phyloP scores from a whole-genome alignment of 2,797 vertebrate genomes.

The Cirrhinus mrigala region DNA sequence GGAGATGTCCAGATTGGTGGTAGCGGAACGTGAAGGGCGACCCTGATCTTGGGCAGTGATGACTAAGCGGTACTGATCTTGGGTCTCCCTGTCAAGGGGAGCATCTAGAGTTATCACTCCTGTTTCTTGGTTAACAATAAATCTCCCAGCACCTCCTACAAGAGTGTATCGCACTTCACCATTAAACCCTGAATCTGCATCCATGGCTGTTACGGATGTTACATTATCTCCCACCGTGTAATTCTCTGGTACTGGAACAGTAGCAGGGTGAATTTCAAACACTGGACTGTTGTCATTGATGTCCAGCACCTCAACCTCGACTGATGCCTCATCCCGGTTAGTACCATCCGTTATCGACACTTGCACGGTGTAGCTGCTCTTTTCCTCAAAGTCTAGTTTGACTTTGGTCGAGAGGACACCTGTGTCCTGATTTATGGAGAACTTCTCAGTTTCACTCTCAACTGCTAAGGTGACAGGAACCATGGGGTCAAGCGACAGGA shows the following conservation, averaged over 20 bases:
- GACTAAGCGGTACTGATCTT: constrained; percentile 69
- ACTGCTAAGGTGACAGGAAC: constrained; percentile 63
- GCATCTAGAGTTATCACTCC: constrained; percentile 71
- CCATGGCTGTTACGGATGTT: constrained; percentile 61
- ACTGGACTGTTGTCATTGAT: constrained; percentile 81
- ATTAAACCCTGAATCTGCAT: constrained; percentile 77
- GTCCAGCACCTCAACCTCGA: constrained; percentile 76
- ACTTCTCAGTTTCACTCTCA: constrained; percentile 67
- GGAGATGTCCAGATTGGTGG: constrained; percentile 65
- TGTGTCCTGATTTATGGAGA: constrained; percentile 61
- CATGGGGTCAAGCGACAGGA: constrained; percentile 53
- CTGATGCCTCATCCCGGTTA: constrained; percentile 64
- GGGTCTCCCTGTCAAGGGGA: constrained; percentile 77
- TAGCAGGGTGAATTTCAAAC: constrained; percentile 63
- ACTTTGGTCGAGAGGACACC: constrained; percentile 71
- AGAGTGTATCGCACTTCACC: constrained; percentile 76
- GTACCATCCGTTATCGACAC: constrained; percentile 77
- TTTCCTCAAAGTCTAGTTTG: constrained; percentile 76
- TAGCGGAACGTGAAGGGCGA: constrained; percentile 68
- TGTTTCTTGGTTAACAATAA: constrained; percentile 68
- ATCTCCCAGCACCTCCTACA: constrained; percentile 74
- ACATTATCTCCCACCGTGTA: constrained; percentile 45
- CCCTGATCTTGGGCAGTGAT: constrained; percentile 81
- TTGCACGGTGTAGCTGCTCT: constrained; percentile 70
- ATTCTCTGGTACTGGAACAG: constrained; percentile 64